Evolutionary conservation across 1,140 invertebrate genomes (phyloP).

Genomic region (Zaprionus nigranus): DNA sequence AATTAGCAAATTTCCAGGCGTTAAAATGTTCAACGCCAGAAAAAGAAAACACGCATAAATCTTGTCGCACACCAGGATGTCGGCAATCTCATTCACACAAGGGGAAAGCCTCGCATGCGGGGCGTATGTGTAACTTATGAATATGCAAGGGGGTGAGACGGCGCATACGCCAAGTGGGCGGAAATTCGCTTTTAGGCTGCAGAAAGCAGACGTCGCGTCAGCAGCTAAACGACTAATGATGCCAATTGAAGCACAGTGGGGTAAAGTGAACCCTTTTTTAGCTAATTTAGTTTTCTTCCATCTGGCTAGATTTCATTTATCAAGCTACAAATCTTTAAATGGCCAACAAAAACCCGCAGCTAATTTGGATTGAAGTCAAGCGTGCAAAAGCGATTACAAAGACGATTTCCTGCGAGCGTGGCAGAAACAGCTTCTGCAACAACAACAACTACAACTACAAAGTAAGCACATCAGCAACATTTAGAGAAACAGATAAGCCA

Average conservation of each 20-base stretch:
- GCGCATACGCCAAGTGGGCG: slow-evolving; percentile 66
- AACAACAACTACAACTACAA: slow-evolving; percentile 31
- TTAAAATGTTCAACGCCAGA: slow-evolving; percentile 72
- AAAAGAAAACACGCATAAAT: slow-evolving; percentile 78
- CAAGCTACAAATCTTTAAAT: slow-evolving; percentile 30
- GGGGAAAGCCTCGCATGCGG: slow-evolving; percentile 6
- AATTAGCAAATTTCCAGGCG: slow-evolving; percentile 79
- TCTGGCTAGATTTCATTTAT: neutral
- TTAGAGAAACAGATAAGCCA: slow-evolving; percentile 53
- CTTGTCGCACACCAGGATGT: slow-evolving; percentile 69
- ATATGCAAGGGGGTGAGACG: slow-evolving; percentile 57
- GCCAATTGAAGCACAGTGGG: neutral
- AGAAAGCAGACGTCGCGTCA: slow-evolving; percentile 26
- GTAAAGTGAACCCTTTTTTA: neutral
- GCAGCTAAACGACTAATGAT: slow-evolving; percentile 24
- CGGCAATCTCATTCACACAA: slow-evolving; percentile 9
- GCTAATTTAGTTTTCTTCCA: neutral
- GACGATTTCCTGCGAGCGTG: slow-evolving; percentile 44
- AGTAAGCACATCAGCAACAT: slow-evolving; percentile 1
- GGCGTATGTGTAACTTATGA: slow-evolving; percentile 52
- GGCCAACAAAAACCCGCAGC: slow-evolving; percentile 54
- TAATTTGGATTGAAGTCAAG: slow-evolving; percentile 76
- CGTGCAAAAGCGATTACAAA: slow-evolving; percentile 75
- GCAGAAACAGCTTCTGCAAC: slow-evolving; percentile 58
- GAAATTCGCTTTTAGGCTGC: slow-evolving; percentile 46